Evolutionary conservation across 2,888 invertebrate species (phyloP).

Genomic region (Leptopilina syphax): DNA sequence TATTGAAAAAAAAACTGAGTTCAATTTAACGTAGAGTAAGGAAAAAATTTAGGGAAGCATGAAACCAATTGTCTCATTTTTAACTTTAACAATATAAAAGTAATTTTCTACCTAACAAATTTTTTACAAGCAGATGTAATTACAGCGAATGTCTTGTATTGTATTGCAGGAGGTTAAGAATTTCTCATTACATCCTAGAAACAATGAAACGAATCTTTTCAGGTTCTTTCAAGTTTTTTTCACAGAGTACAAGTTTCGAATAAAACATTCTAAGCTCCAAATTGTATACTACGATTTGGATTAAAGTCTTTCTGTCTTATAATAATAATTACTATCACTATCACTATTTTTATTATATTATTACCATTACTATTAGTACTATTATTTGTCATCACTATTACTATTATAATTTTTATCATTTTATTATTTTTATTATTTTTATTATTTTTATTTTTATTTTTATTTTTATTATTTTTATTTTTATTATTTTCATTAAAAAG

Average conservation of each 20-base stretch:
- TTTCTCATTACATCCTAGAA: slow-evolving; percentile 27
- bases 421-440: too few species aligned
- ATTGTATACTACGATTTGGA: neutral
- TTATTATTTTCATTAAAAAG: too few species aligned
- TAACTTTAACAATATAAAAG: neutral
- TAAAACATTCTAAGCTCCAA: neutral
- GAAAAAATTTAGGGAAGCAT: too few species aligned
- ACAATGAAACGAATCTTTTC: slow-evolving; percentile 28
- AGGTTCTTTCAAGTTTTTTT: slow-evolving; percentile 25
- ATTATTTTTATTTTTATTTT: too few species aligned
- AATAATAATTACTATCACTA: neutral
- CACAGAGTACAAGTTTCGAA: slow-evolving; percentile 13
- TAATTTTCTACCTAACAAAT: slow-evolving; percentile 22
- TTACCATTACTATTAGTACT: too few species aligned
- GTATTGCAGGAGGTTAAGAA: slow-evolving; percentile 28
- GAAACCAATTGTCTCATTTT: slow-evolving; percentile 4
- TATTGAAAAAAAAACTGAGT: too few species aligned
- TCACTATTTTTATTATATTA: too few species aligned
- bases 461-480: too few species aligned
- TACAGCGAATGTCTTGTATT: slow-evolving; percentile 34
- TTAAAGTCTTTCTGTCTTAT: neutral
- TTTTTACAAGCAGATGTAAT: slow-evolving; percentile 20
- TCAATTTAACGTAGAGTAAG: too few species aligned
- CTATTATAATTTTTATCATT: too few species aligned
- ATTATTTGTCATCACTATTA: too few species aligned